Evolutionary conservation across 2,113 vertebrate genomes (phyloP).

Genomic region (Labrus mixtus): DNA sequence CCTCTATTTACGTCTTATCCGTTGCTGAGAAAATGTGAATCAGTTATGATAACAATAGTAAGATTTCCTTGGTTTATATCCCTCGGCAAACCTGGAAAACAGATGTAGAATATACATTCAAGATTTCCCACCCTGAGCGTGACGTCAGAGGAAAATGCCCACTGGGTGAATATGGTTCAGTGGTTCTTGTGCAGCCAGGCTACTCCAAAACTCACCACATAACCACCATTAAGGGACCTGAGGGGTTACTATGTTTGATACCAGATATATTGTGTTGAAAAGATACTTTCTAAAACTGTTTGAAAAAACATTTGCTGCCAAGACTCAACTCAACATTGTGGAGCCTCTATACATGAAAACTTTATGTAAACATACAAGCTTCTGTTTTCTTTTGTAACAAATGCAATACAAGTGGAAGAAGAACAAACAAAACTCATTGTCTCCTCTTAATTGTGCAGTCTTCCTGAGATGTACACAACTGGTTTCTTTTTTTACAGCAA

Average conservation of each 20-base stretch:
- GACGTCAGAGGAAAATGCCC: neutral
- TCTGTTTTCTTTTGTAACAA: constrained; percentile 38
- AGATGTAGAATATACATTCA: too few species aligned
- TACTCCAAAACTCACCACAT: constrained; percentile 2
- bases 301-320: neutral
- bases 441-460: constrained; percentile 53
- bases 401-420: constrained; percentile 72
- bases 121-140: neutral
- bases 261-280: constrained; percentile 25
- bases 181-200: neutral
- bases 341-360: constrained; percentile 32
- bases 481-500: constrained; percentile 26
- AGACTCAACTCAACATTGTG: constrained; percentile 31
- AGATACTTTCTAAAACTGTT: constrained; percentile 24
- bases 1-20: neutral
- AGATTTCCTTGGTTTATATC: too few species aligned
- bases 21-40: too few species aligned
- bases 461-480: constrained; percentile 56
- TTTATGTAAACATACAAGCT: constrained; percentile 8
- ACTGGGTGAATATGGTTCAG: neutral
- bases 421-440: constrained; percentile 54
- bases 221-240: constrained; percentile 17
- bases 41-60: too few species aligned
- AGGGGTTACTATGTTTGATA: constrained; percentile 37
- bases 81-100: too few species aligned